A percentile compares a stretch with the other conserved stretches of the same genome.
phyloP scores from a whole-genome alignment of 2,113 vertebrate genomes.

The Noturus placidus region DNA sequence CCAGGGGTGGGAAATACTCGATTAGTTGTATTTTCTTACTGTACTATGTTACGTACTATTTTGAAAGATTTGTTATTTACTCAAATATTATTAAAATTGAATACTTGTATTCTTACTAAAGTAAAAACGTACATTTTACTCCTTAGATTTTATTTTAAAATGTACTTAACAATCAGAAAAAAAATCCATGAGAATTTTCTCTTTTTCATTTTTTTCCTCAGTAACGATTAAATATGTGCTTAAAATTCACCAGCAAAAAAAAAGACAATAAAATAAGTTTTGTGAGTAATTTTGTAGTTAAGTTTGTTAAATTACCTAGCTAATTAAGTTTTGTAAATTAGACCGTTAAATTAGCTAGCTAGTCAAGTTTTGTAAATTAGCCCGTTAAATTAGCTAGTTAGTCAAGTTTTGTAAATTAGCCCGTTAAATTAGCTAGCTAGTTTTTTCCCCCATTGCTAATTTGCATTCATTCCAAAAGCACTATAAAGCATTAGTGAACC shows the following conservation, averaged over 20 bases:
- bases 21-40: not conserved
- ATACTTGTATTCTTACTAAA: not conserved
- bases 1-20: not conserved
- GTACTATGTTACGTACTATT: not conserved
- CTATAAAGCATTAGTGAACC: not conserved
- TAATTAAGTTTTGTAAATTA: not conserved
- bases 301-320: not conserved
- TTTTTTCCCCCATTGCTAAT: not conserved
- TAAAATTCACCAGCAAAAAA: not conserved
- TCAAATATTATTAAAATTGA: not conserved
- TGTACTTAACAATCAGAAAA: not conserved
- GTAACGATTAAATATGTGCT: not conserved
- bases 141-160: not conserved
- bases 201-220: not conserved
- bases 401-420: not conserved
- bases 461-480: no score
- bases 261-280: not conserved
- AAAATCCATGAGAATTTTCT: not conserved
- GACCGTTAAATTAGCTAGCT: not conserved
- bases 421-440: not conserved
- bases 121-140: not conserved
- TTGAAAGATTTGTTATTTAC: not conserved
- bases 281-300: not conserved
- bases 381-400: not conserved
- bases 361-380: not conserved